Conservation (phyloP, 2,797 vertebrate species). For the Euphonia xanthogaster region DNA sequence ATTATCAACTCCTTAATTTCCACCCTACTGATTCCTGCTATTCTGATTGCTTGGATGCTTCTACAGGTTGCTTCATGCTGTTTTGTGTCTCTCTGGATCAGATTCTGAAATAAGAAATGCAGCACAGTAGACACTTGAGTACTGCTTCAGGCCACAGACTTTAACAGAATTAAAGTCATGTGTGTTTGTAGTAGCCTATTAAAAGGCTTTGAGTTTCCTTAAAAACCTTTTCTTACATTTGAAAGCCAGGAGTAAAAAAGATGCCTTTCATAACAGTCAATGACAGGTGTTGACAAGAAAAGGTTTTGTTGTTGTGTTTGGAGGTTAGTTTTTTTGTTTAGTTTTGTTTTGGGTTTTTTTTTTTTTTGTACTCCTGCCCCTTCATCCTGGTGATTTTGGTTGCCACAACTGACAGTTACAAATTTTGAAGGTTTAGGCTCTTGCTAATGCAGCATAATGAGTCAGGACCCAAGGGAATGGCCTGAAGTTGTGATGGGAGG, state of each 20-base stretch:
- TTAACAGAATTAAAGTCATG: background rate
- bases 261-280: background rate
- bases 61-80: background rate
- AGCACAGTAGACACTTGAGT: background rate
- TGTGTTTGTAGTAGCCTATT: background rate
- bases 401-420: background rate
- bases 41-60: background rate
- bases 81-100: background rate
- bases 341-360: too few relatives aligned
- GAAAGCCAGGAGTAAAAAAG: background rate
- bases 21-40: background rate
- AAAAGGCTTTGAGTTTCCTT: background rate
- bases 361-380: accelerated
- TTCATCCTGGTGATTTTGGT: background rate
- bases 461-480: background rate
- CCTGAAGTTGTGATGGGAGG: background rate
- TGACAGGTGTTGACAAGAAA: background rate
- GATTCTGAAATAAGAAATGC: background rate
- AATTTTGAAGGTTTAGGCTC: background rate
- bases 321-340: too few relatives aligned
- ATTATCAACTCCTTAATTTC: background rate
- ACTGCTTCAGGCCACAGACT: background rate
- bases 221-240: background rate
- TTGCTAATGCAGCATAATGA: background rate
- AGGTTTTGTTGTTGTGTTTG: background rate